These are phyloP conservation scores for Neosalanx taihuensis DNA, from an alignment of 2,797 vertebrate species.

Conservation along the genomic window DNA sequence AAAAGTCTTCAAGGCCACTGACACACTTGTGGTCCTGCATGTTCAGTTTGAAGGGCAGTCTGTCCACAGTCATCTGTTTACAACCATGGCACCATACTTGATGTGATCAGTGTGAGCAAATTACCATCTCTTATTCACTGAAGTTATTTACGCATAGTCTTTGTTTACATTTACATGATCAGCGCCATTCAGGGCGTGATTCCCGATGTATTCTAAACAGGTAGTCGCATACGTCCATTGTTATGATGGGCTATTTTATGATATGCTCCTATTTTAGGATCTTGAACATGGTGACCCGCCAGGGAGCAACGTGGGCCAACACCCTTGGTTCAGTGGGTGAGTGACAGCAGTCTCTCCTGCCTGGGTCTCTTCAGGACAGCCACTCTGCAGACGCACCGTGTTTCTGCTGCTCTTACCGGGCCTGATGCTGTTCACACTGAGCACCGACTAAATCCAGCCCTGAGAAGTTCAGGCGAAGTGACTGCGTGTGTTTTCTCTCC, in stretches of 20 bases:
- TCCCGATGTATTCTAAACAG: neutral
- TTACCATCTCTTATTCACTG: neutral
- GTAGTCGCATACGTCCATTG: neutral
- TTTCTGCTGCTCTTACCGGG: too few species aligned
- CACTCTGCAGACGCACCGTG: neutral
- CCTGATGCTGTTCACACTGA: neutral
- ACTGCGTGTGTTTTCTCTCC: neutral
- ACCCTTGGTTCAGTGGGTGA: conserved; percentile 86
- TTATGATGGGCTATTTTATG: neutral
- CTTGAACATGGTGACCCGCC: conserved; percentile 85
- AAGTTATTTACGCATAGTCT: neutral
- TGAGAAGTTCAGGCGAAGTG: too few species aligned
- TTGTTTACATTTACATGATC: neutral
- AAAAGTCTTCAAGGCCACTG: conserved; percentile 23
- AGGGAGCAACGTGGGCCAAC: conserved; percentile 86
- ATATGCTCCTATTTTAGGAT: conserved; percentile 64
- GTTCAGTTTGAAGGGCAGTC: neutral
- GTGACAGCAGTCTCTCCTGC: conserved; percentile 34
- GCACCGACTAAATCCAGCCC: neutral
- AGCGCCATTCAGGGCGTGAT: neutral
- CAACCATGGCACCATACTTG: neutral
- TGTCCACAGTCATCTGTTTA: neutral
- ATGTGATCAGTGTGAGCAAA: neutral
- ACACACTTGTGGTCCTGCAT: neutral
- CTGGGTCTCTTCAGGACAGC: neutral